Percentiles rank a stretch among this genome's conserved stretches.
Conservation (phyloP, 2,113 vertebrate species). For the Girardinichthys multiradiatus region DNA sequence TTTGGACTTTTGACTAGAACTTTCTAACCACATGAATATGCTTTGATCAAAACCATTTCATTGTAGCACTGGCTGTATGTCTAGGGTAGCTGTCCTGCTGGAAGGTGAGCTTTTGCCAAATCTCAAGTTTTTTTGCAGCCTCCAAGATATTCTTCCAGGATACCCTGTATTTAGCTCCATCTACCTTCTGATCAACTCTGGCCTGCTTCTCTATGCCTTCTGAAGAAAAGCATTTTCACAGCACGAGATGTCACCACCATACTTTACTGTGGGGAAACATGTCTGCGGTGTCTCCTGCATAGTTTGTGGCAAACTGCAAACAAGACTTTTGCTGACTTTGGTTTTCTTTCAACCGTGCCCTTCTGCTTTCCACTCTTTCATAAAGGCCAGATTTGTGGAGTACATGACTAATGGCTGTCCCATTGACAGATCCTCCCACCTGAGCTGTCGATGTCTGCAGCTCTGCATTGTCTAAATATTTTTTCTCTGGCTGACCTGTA, state of each 20-base stretch:
- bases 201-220: not conserved
- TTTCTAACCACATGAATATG: not conserved
- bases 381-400: not conserved
- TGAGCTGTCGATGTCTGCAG: not conserved
- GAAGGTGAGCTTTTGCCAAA: not conserved
- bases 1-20: not conserved
- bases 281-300: not conserved
- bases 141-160: not conserved
- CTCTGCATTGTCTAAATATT: not conserved
- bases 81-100: not conserved
- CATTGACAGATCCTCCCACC: not conserved
- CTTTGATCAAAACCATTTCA: not conserved
- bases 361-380: not conserved
- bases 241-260: not conserved
- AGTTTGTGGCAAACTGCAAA: not conserved
- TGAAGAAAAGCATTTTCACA: not conserved
- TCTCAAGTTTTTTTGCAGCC: not conserved
- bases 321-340: not conserved
- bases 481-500: not conserved
- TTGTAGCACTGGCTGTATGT: not conserved
- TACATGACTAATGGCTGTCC: not conserved
- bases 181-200: not conserved
- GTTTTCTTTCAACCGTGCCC: not conserved
- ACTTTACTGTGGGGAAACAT: not conserved
- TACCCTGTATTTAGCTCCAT: not conserved